Conservation (phyloP, 1,140 invertebrate species). For the Armadillidium nasatum region DNA sequence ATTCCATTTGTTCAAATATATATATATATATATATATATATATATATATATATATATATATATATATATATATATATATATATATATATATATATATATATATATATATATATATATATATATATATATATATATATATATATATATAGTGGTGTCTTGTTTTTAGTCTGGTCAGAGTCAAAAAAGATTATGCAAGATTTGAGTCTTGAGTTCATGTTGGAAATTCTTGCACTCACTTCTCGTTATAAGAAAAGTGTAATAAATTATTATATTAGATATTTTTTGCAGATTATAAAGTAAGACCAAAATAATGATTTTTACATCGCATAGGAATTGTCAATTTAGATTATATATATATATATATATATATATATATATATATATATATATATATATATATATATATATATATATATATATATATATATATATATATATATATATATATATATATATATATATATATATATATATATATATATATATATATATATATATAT, state of each 20-base stretch:
- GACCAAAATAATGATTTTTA: too few species aligned
- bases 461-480: conserved; percentile 24
- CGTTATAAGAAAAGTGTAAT: too few species aligned
- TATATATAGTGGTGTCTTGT: too few species aligned
- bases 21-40: conserved; percentile 22
- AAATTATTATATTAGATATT: too few species aligned
- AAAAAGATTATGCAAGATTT: too few species aligned
- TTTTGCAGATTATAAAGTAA: too few species aligned
- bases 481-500: conserved; percentile 20
- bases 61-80: conserved; percentile 25
- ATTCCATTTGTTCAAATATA: conserved; percentile 15
- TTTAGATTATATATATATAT: background rate
- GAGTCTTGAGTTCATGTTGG: too few species aligned
- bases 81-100: conserved; percentile 17
- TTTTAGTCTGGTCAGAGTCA: too few species aligned
- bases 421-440: conserved; percentile 20
- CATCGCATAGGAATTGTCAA: too few species aligned
- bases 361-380: conserved; percentile 7
- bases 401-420: conserved; percentile 17
- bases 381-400: conserved; percentile 1
- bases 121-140: conserved; percentile 22
- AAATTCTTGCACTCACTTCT: too few species aligned
- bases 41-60: conserved; percentile 23
- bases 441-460: conserved; percentile 18
- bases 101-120: background rate